Evolutionary conservation across 2,797 vertebrate genomes (phyloP), one percentile per base, ranked within the genome.

Genomic region (Onychomys torridus): DNA sequence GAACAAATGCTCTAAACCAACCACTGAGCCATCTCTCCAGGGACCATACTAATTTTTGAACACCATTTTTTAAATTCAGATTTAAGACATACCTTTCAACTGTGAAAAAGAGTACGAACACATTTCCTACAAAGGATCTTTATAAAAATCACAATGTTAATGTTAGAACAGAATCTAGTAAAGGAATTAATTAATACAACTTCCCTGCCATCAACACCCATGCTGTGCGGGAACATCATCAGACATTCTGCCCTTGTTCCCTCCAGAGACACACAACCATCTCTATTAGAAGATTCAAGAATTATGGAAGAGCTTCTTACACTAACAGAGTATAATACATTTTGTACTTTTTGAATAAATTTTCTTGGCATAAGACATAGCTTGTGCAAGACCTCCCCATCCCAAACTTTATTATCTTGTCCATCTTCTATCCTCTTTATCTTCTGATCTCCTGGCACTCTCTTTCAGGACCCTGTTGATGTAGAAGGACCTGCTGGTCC

Each of bases 81-180:
- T 93, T 90, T 78, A 57, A 85, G 43, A n/a, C 43, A 73, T 25
- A 78, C 55, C 40, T 84, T 89, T 77, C 59, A 88, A 95, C 61
- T 40, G 25, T 46, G 6, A 82, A 92, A 82, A 34, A 11, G 4
- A 92, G 13, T 25, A 37, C 82, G 76, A 82, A 59, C 37, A 46
- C n/a, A 25, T 14, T 57, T 59, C 5, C 59, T 32, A 29, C 57
- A 57, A 81, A 52, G 21, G 7, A 34, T 63, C 23, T n/a, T 43
- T 49, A 77, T 55, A 77, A 46, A 83, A 78, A 46, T 83, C 6
- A 49, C 13, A 59, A 49, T 83, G 82, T 67, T 83, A 77, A 69
- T 83, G 55, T 76, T 83, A 67, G 49, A 67, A 57, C 88, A n/a
- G 21, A 59, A 65, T 69, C 40, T 52, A 84, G 43, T 77, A 69